Evolutionary conservation across 2,888 invertebrate species (phyloP).

Genomic region (Rhimphoctona megacephalus): DNA sequence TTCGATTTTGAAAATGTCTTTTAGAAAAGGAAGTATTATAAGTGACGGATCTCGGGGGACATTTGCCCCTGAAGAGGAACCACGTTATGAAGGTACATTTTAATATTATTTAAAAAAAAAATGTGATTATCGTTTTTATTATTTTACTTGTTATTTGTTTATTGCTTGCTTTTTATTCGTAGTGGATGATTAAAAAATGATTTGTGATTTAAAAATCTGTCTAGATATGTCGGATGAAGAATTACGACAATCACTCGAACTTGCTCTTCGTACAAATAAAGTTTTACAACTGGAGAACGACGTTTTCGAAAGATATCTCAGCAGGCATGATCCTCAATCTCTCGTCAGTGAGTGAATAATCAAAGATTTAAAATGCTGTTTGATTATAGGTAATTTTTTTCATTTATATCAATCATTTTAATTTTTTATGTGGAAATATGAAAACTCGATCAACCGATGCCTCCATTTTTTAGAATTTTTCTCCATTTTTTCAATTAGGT

Average conservation of each 20-base stretch:
- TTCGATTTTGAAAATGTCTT: constrained; percentile 63
- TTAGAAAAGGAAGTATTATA: constrained; percentile 65
- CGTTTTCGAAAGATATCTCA: constrained; percentile 85
- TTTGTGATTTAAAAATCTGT: background rate
- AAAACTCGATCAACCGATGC: background rate
- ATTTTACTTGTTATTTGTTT: background rate
- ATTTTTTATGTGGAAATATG: background rate
- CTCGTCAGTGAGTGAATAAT: constrained; percentile 85
- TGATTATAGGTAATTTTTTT: background rate
- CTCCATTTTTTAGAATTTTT: no score
- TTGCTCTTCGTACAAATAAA: constrained; percentile 72
- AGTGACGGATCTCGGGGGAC: constrained; percentile 68
- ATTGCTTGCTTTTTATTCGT: background rate
- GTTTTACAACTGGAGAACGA: constrained; percentile 86
- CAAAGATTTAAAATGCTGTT: constrained; percentile 79
- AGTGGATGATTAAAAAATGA: background rate
- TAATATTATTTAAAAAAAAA: background rate
- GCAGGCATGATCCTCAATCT: constrained; percentile 85
- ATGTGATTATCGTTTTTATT: background rate
- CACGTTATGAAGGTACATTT: constrained; percentile 70
- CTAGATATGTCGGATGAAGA: constrained; percentile 78
- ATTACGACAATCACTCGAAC: constrained; percentile 72
- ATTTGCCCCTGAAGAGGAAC: constrained; percentile 66
- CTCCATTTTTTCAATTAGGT: no score
- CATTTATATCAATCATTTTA: background rate